phyloP scores from a whole-genome alignment of 2,888 invertebrate species.

The Mechanitis mazaeus region DNA sequence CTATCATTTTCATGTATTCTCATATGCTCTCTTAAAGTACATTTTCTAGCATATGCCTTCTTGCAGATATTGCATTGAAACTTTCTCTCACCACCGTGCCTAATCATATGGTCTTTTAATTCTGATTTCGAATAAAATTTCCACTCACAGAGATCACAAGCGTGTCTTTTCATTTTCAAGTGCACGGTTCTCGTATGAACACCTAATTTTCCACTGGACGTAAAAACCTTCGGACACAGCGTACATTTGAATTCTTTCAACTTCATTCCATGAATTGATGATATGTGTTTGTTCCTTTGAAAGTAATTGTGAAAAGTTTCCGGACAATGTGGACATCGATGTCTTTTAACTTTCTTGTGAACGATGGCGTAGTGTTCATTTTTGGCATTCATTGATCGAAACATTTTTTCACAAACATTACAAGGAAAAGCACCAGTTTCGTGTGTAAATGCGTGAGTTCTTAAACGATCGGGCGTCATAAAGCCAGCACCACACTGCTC shows the following conservation, averaged over 20 bases:
- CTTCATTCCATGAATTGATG: constrained; percentile 54
- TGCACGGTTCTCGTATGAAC: constrained; percentile 61
- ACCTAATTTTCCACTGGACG: constrained; percentile 56
- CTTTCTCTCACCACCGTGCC: constrained; percentile 71
- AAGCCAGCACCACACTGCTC: constrained; percentile 66
- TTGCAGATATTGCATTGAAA: constrained; percentile 69
- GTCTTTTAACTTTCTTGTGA: constrained; percentile 64
- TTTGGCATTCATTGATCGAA: constrained; percentile 61
- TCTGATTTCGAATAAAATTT: constrained; percentile 73
- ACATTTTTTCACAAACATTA: constrained; percentile 68
- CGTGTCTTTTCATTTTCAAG: constrained; percentile 61
- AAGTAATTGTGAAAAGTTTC: constrained; percentile 65
- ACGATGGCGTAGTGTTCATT: constrained; percentile 70
- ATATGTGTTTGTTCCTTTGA: constrained; percentile 63
- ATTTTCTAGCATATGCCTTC: constrained; percentile 68
- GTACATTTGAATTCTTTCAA: constrained; percentile 63
- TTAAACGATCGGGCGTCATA: constrained; percentile 56
- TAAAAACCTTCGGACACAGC: constrained; percentile 60
- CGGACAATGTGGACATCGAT: constrained; percentile 60
- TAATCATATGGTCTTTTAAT: constrained; percentile 73
- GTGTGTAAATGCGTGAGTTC: constrained; percentile 58
- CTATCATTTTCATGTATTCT: constrained; percentile 63
- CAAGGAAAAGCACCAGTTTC: constrained; percentile 60
- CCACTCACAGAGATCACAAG: constrained; percentile 72
- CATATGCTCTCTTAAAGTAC: constrained; percentile 64